Evolutionary conservation across 2,113 vertebrate species (phyloP).

Genomic region (Nesospiza acunhae): DNA sequence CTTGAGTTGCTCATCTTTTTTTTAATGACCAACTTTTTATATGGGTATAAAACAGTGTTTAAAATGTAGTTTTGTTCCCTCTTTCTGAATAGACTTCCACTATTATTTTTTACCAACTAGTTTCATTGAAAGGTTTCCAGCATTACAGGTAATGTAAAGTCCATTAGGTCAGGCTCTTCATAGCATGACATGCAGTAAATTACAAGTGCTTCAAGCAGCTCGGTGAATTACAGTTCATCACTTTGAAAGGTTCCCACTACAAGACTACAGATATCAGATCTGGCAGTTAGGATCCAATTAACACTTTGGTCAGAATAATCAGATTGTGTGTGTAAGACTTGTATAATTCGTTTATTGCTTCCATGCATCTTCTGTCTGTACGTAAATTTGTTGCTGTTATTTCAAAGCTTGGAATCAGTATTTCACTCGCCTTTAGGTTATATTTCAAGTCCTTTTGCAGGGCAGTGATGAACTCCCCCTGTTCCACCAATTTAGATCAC

Average conservation of each 20-base stretch:
- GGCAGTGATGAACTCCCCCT: conserved; percentile 85
- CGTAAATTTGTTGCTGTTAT: conserved; percentile 98
- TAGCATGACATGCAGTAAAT: conserved; percentile 99
- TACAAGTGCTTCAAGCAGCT: conserved; percentile 99
- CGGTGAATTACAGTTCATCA: conserved; percentile 99
- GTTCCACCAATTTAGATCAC: conserved; percentile 90
- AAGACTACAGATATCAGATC: conserved; percentile 98
- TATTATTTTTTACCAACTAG: conserved; percentile 82
- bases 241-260: conserved; percentile 94
- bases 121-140: conserved; percentile 86
- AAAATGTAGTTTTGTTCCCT: conserved; percentile 72
- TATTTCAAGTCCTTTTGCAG: conserved; percentile 91
- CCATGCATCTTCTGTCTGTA: conserved; percentile 98
- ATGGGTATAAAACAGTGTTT: conserved; percentile 73
- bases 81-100: conserved; percentile 73
- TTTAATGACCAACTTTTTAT: conserved; percentile 72
- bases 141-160: conserved; percentile 95
- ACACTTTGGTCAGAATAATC: conserved; percentile 99
- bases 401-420: conserved; percentile 88
- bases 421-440: conserved; percentile 87
- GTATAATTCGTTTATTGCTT: conserved; percentile 97
- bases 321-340: conserved; percentile 95
- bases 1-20: conserved; percentile 68
- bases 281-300: conserved; percentile 99
- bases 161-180: conserved; percentile 97